A percentile compares a stretch with the other conserved stretches of the same genome.
These are phyloP conservation scores for Percopsis omiscomaycus DNA, from an alignment of 2,797 vertebrate genomes.

Conservation along the genomic window DNA sequence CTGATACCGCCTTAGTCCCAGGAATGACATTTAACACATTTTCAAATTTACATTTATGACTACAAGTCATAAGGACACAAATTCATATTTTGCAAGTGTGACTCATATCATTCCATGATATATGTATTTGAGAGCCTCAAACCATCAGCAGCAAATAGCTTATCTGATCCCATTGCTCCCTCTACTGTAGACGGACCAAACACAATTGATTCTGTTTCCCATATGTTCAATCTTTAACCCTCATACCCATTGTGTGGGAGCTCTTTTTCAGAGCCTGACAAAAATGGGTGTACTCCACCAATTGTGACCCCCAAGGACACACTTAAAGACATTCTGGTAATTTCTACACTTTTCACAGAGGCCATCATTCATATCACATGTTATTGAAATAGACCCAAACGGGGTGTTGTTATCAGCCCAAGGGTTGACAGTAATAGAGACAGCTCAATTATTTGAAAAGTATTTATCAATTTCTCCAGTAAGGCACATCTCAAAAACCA, in stretches of 20 bases:
- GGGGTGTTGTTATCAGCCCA: not conserved
- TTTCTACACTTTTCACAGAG: not conserved
- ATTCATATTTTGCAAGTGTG: not conserved
- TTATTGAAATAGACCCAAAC: no score
- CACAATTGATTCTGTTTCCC: constrained; percentile 8
- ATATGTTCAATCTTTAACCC: constrained; percentile 14
- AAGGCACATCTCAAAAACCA: not conserved
- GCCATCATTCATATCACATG: no score
- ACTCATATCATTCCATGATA: not conserved
- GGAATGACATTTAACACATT: not conserved
- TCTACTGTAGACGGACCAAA: constrained; percentile 31
- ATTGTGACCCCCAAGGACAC: not conserved
- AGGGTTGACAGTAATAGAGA: not conserved
- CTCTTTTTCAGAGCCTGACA: not conserved
- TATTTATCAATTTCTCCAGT: constrained; percentile 1
- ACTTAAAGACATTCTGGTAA: not conserved
- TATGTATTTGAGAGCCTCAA: not conserved
- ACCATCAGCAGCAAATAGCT: not conserved
- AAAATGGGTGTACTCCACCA: not conserved
- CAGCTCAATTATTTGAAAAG: not conserved
- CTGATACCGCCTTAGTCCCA: not conserved
- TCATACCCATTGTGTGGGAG: constrained; percentile 18
- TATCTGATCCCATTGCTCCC: constrained; percentile 34
- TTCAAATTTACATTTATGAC: not conserved
- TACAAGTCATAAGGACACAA: not conserved